phyloP scores from a whole-genome alignment of 2,797 vertebrate species.

The Crocodylus rhombifer region DNA sequence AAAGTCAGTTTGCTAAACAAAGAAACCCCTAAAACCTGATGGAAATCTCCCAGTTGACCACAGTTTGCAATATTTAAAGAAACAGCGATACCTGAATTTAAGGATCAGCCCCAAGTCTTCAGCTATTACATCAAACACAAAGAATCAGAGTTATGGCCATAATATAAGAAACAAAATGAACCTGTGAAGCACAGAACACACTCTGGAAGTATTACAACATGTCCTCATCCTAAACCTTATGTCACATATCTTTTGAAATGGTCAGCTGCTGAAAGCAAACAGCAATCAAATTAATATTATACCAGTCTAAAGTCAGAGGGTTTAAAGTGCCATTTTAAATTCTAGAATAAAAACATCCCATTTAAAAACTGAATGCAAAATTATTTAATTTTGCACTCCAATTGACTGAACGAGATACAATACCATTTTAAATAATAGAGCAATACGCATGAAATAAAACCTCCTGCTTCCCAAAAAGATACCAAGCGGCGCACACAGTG shows the following conservation, averaged over 20 bases:
- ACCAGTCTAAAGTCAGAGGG: neutral
- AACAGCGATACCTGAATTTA: neutral
- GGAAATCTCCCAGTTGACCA: neutral
- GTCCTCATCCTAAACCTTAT: neutral
- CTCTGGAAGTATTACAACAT: neutral
- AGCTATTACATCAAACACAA: neutral
- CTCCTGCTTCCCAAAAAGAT: neutral
- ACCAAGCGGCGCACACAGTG: no score
- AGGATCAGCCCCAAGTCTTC: neutral
- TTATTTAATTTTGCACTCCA: neutral
- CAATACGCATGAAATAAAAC: conserved; percentile 6
- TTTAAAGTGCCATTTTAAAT: neutral
- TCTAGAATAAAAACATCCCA: neutral
- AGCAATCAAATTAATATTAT: neutral
- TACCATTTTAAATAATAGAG: conserved; percentile 3
- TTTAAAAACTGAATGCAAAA: neutral
- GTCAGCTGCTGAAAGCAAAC: neutral
- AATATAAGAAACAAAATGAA: neutral
- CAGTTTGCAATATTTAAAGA: neutral
- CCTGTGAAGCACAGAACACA: neutral
- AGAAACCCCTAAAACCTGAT: neutral
- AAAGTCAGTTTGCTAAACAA: neutral
- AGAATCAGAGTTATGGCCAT: neutral
- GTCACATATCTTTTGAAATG: neutral
- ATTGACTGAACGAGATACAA: neutral